Evolutionary conservation across 2,888 invertebrate genomes (phyloP), one percentile per base, ranked within the genome.

Genomic region (Cryptocephalus primarius): DNA sequence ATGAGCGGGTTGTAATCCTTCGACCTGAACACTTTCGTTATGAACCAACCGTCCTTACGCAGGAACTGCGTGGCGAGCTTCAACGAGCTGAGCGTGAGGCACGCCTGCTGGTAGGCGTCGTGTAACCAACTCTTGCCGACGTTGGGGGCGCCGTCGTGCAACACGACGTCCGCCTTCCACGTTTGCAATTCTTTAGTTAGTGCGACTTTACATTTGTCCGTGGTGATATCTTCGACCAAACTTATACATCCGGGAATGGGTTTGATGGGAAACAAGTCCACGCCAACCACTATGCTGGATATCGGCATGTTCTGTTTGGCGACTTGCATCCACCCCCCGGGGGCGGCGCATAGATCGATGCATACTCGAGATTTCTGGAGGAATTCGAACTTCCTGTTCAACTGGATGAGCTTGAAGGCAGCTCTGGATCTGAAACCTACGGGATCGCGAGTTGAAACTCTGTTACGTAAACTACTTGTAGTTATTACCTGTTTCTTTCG

Each of bases 291-390:
- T 45, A 96, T 77, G 64, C 93, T 93, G 6, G 95, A 94, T 0
- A 95, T 79, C 0, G 99, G 97, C 92, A 97, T 96, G 67, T 94
- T 91, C 68, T 99, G 88, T 60, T 88, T 85, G 42, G 96, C 97
- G 45, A 99, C 97, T 72, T 92, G 99, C 85, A 97, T 90, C 97
- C 99, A 97, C 58, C 96, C 96, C 64, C 97, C 97, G 1, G 99
- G 99, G 1, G 99, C 99, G 10, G 99, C 99, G 73, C 99, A 99
- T 51, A 99, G 74, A 78, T 99, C 99, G 62, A 99, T 82, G 58
- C 94, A 88, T 76, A 99, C 95, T 75, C 91, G 80, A 1, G 96
- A 90, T 64, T 85, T 88, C 77, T 97, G 92, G 8, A 99, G 74
- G 70, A 99, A 99, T 45, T 92, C 91, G 73, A 91, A 99, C 68